Conservation (phyloP, 2,797 vertebrate genomes). For the Aulostomus chinensis region DNA sequence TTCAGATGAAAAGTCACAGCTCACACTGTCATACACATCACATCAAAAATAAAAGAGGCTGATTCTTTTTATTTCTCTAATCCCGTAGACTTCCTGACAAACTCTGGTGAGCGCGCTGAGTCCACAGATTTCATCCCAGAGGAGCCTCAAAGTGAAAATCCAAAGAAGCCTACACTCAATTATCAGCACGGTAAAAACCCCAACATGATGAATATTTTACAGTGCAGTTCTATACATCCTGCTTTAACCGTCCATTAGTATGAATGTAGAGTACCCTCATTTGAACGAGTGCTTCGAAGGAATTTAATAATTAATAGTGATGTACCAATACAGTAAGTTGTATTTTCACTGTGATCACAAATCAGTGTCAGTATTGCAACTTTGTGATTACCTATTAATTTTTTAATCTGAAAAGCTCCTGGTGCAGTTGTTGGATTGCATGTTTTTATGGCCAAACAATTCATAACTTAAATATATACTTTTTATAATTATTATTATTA, state of each 20-base stretch:
- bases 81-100: constrained; percentile 75
- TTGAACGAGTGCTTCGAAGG: not conserved
- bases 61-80: not conserved
- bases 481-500: too few species aligned
- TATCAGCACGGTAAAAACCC: constrained; percentile 42
- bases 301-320: not conserved
- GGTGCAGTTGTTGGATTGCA: too few species aligned
- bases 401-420: too few species aligned
- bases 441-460: too few species aligned
- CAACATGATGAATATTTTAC: constrained; percentile 12
- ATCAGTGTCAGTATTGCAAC: too few species aligned
- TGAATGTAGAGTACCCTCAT: not conserved
- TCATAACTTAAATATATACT: too few species aligned
- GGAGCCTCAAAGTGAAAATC: constrained; percentile 26
- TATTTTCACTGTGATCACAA: too few species aligned
- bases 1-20: not conserved
- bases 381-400: too few species aligned
- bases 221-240: not conserved
- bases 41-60: not conserved
- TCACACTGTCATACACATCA: too few species aligned
- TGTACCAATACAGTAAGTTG: not conserved
- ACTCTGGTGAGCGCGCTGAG: constrained; percentile 41
- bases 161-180: constrained; percentile 27
- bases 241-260: not conserved
- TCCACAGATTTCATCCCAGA: constrained; percentile 27